Percentiles rank a stretch among this genome's conserved stretches.
Conservation (phyloP, 1,140 invertebrate species). For the Sogatella furcifera region DNA sequence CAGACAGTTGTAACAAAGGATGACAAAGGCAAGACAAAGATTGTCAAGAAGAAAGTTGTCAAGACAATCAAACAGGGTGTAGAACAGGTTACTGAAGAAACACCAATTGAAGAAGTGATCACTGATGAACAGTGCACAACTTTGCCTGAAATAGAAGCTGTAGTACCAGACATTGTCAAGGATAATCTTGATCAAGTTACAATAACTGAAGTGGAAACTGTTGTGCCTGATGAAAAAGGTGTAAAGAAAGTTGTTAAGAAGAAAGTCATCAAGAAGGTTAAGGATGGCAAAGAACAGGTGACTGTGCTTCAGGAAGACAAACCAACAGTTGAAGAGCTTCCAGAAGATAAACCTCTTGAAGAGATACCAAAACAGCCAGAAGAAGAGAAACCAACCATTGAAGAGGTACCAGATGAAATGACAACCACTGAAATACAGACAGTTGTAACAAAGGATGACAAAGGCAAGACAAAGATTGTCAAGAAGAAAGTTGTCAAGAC, state of each 20-base stretch:
- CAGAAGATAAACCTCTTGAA: conserved; percentile 3
- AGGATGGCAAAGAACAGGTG: conserved; percentile 21
- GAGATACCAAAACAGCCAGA: conserved; percentile 22
- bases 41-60: conserved; percentile 26
- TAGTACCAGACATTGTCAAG: conserved; percentile 6
- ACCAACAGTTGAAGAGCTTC: neutral
- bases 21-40: conserved; percentile 19
- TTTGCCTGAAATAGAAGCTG: conserved; percentile 3
- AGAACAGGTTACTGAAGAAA: conserved; percentile 18
- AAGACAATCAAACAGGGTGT: conserved; percentile 19
- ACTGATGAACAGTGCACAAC: conserved; percentile 7
- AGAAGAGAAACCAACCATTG: conserved; percentile 20
- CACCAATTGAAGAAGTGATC: conserved; percentile 11
- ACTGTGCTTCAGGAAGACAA: conserved; percentile 9
- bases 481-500: conserved; percentile 26
- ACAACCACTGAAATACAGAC: conserved; percentile 22
- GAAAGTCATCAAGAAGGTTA: conserved; percentile 25
- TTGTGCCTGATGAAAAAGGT: conserved; percentile 17
- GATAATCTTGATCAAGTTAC: conserved; percentile 6
- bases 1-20: conserved; percentile 8
- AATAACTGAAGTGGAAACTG: conserved; percentile 22
- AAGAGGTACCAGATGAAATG: conserved; percentile 18
- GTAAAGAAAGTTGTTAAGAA: conserved; percentile 24
- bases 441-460: conserved; percentile 1
- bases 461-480: conserved; percentile 20